Evolutionary conservation across 2,888 invertebrate species (phyloP), one percentile per base, ranked within the genome.

Genomic region (Drosophila subsilvestris): DNA sequence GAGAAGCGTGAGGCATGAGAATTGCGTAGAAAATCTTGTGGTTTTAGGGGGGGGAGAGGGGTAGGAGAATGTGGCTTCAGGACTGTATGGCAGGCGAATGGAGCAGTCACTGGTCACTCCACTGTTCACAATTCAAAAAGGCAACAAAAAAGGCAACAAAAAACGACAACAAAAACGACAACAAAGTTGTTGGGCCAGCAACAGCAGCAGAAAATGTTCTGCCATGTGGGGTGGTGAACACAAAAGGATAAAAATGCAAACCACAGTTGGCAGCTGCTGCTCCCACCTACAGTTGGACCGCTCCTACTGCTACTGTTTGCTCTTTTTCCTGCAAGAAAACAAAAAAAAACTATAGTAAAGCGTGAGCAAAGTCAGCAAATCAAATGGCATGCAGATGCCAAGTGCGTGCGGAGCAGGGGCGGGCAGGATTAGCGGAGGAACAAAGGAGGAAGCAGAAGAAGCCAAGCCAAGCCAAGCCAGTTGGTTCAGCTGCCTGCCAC

Each of bases 281-380:
- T n/a, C n/a, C 32, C 55, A 66, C 25, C 66, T 29, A 25, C 27
- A 32, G 32, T 9, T 25, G 12, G 12, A 3, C 12, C 20, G 0
- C n/a, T n/a, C 0, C 10, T 8, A 12, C 10, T 14, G 20, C 14
- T 9, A 1, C 51, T 32, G 10, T 7, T 32, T 7, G 25, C 10
- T 8, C 14, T 14, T 20, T 37, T 42, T 54, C 43, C 42, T 66
- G 48, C 8, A 29, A 49, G 32, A 42, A 65, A 62, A 8, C 6
- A 51, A n/a, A 5, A 5, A 10, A 18, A 29, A 50, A 29, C 17
- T 8, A 56, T 51, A 47, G 63, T 37, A 69, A 55, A 54, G 14
- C 43, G 17, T 45, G 18, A 50, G 59, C 62, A 57, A 49, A 80
- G 81, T 74, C 79, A 78, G 79, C 72, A 81, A 86, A 84, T 84